A percentile compares a stretch with the other conserved stretches of the same genome.
Conservation (phyloP, 2,113 vertebrate genomes). For the Cebus imitator region DNA sequence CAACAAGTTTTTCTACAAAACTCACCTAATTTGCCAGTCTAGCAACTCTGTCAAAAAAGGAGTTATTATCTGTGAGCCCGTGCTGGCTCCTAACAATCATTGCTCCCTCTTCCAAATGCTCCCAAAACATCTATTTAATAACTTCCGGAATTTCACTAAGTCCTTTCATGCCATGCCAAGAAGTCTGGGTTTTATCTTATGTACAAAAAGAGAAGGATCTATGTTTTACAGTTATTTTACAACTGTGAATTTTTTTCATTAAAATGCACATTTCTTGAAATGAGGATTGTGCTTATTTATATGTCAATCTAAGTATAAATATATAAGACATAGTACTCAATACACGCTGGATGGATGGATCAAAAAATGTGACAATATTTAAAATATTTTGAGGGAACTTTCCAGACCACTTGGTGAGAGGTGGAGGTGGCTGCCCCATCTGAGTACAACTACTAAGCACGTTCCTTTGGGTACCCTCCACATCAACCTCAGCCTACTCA, state of each 20-base stretch:
- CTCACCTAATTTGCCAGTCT: slow-evolving; percentile 59
- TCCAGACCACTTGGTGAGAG: too few relatives aligned
- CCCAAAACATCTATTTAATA: slow-evolving; percentile 56
- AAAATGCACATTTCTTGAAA: neutral
- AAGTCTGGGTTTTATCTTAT: neutral
- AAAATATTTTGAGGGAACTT: neutral
- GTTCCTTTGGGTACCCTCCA: too few relatives aligned
- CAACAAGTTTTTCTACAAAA: slow-evolving; percentile 47
- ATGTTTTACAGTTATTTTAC: neutral
- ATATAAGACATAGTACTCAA: neutral
- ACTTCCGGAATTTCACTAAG: slow-evolving; percentile 33
- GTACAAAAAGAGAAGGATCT: neutral
- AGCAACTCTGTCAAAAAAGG: slow-evolving; percentile 62
- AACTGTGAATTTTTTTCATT: neutral
- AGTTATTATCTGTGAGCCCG: slow-evolving; percentile 54
- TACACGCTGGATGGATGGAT: neutral
- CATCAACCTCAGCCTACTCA: too few relatives aligned
- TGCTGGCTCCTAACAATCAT: slow-evolving; percentile 48
- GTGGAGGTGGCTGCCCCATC: too few relatives aligned
- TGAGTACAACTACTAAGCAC: too few relatives aligned
- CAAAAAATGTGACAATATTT: neutral
- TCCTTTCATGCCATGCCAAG: neutral
- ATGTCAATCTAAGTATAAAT: neutral
- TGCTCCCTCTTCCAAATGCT: slow-evolving; percentile 49
- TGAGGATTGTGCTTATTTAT: neutral